Percentiles rank a stretch among this genome's conserved stretches.
Conservation (phyloP, 1,140 invertebrate species). For the Drosophila repletoides region DNA sequence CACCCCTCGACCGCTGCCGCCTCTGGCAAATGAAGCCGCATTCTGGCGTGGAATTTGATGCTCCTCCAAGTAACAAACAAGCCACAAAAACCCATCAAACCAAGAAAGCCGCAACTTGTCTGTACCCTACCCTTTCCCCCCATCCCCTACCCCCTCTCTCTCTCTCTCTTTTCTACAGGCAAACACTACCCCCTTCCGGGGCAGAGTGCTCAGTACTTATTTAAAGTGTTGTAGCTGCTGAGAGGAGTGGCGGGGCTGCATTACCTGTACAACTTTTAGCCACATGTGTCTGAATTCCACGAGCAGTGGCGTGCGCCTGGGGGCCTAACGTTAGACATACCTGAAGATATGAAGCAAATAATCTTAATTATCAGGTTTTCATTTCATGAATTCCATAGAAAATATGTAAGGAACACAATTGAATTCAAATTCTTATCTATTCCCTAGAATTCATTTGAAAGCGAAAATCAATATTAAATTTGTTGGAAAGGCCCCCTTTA, state of each 20-base stretch:
- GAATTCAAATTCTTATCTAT: too few relatives aligned
- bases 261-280: slow-evolving; percentile 17
- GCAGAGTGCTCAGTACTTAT: not conserved
- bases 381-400: too few relatives aligned
- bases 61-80: slow-evolving; percentile 37
- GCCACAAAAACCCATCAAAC: slow-evolving; percentile 47
- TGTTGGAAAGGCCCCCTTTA: too few relatives aligned
- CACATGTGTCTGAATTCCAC: not conserved
- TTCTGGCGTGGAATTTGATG: slow-evolving; percentile 30
- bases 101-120: slow-evolving; percentile 38
- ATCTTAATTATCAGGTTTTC: too few relatives aligned
- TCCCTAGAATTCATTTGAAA: too few relatives aligned
- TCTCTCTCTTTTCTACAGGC: too few relatives aligned
- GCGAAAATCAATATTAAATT: too few relatives aligned
- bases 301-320: not conserved
- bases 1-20: not conserved
- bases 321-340: too few relatives aligned
- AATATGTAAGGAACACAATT: too few relatives aligned
- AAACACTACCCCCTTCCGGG: too few relatives aligned
- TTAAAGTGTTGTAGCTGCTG: slow-evolving; percentile 5
- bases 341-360: too few relatives aligned
- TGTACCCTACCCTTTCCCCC: not conserved
- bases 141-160: not conserved
- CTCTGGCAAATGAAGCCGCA: slow-evolving; percentile 42
- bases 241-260: not conserved